phyloP scores from a whole-genome alignment of 2,888 invertebrate species.

The Abrostola triplasia region DNA sequence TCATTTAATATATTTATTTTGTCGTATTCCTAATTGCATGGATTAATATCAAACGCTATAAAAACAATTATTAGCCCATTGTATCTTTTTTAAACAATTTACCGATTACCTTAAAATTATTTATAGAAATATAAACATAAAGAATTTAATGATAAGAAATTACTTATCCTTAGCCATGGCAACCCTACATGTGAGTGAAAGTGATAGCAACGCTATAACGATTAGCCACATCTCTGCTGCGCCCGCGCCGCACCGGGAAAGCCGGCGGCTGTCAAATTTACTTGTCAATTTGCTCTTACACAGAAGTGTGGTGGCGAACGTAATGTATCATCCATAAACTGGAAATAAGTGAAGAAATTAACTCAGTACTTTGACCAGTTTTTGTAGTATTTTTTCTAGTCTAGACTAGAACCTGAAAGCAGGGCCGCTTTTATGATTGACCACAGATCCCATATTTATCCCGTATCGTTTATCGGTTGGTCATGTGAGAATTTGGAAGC shows the following conservation, averaged over 20 bases:
- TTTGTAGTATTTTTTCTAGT: conserved; percentile 7
- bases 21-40: too few relatives aligned
- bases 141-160: background rate
- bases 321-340: conserved; percentile 11
- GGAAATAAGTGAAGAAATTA: too few relatives aligned
- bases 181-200: conserved; percentile 65
- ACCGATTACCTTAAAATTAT: too few relatives aligned
- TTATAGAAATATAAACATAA: too few relatives aligned
- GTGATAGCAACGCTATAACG: conserved; percentile 63
- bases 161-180: conserved; percentile 17
- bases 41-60: too few relatives aligned
- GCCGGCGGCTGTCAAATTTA: conserved; percentile 70
- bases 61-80: too few relatives aligned
- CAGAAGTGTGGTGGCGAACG: conserved; percentile 46
- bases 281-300: conserved; percentile 64
- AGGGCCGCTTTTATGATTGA: too few relatives aligned
- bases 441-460: too few relatives aligned
- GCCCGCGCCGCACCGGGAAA: conserved; percentile 58
- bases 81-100: too few relatives aligned
- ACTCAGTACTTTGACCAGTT: background rate
- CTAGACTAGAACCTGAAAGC: background rate
- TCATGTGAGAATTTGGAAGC: too few relatives aligned
- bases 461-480: too few relatives aligned
- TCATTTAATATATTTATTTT: too few relatives aligned
- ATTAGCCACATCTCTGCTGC: conserved; percentile 64